Evolutionary conservation across 2,113 vertebrate species (phyloP).

Genomic region (Leptosomus discolor): DNA sequence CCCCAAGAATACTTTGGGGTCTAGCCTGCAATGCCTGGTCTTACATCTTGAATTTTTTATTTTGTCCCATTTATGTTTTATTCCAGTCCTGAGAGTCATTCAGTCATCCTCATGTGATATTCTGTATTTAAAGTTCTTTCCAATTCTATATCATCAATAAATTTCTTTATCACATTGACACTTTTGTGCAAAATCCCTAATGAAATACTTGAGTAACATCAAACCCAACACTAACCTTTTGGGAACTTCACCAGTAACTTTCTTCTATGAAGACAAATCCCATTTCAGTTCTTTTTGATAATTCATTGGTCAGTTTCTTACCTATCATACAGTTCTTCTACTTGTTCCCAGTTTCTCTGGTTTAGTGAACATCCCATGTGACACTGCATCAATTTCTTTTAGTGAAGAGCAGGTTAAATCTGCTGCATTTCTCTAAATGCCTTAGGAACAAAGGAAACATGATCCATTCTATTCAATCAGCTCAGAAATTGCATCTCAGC

Average conservation of each 20-base stretch:
- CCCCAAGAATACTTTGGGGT: background rate
- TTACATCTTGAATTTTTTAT: background rate
- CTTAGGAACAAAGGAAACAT: conserved; percentile 12
- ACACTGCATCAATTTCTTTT: background rate
- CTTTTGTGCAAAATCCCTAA: background rate
- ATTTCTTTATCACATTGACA: background rate
- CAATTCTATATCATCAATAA: background rate
- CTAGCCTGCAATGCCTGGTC: background rate
- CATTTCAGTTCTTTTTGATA: background rate
- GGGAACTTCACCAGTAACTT: background rate
- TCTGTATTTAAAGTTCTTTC: background rate
- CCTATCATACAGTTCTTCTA: background rate
- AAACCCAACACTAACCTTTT: background rate
- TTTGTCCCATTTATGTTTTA: background rate
- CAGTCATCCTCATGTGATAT: background rate
- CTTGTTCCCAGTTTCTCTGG: background rate
- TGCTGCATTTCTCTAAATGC: background rate
- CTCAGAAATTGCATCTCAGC: background rate
- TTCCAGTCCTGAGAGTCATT: background rate
- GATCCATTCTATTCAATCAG: background rate
- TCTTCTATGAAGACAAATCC: background rate
- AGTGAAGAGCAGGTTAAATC: conserved; percentile 4
- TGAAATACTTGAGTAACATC: background rate
- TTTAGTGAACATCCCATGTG: background rate
- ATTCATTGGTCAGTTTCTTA: background rate